phyloP scores from a whole-genome alignment of 2,797 vertebrate species.

The Sebastes steindachneri region DNA sequence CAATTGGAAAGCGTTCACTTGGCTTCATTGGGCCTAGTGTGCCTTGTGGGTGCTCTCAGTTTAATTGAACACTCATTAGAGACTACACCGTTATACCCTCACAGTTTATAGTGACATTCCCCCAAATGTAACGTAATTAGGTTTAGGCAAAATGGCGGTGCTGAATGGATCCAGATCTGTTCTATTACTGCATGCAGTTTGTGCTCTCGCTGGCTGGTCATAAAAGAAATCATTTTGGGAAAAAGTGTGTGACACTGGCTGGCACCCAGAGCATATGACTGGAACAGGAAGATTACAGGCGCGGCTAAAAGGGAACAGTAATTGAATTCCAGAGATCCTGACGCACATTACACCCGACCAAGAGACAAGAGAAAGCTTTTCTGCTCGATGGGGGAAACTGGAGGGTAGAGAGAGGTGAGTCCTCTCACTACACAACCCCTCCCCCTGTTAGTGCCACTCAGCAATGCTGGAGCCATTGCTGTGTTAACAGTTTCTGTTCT shows the following conservation, averaged over 20 bases:
- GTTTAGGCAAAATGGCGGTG: constrained; percentile 62
- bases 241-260: constrained; percentile 72
- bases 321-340: constrained; percentile 84
- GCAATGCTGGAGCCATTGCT: constrained; percentile 80
- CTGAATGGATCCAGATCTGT: constrained; percentile 70
- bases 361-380: constrained; percentile 86
- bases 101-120: constrained; percentile 79
- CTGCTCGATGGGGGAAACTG: constrained; percentile 79
- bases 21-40: constrained; percentile 60
- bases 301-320: constrained; percentile 81
- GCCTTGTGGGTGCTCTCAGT: constrained; percentile 75
- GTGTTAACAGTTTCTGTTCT: constrained; percentile 84
- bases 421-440: constrained; percentile 67
- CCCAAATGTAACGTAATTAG: constrained; percentile 77
- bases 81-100: constrained; percentile 71
- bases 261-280: constrained; percentile 77
- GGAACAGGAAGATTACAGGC: constrained; percentile 79
- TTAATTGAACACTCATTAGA: constrained; percentile 82
- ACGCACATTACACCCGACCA: constrained; percentile 80
- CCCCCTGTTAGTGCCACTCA: constrained; percentile 79
- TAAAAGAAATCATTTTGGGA: constrained; percentile 76
- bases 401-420: constrained; percentile 81
- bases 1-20: constrained; percentile 66
- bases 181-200: constrained; percentile 63
- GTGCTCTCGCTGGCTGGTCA: constrained; percentile 64